Conservation (phyloP, 2,888 invertebrate genomes). For the Tipula lateralis region DNA sequence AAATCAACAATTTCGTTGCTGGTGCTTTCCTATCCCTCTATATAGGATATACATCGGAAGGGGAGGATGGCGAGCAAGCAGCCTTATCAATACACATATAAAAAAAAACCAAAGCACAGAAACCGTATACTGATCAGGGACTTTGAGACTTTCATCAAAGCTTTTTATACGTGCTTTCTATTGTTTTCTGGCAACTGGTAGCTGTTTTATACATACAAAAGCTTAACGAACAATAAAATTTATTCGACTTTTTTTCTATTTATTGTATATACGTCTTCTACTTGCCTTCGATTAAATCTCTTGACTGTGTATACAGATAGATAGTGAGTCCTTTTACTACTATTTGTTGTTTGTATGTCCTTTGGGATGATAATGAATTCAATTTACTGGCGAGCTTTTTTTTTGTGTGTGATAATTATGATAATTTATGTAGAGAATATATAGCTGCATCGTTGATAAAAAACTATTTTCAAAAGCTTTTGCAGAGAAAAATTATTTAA, state of each 20-base stretch:
- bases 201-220: background rate
- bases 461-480: background rate
- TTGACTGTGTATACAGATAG: background rate
- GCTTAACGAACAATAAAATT: background rate
- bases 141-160: constrained; percentile 9
- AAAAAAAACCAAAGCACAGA: background rate
- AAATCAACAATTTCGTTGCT: background rate
- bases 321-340: background rate
- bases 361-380: background rate
- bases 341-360: background rate
- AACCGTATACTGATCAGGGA: background rate
- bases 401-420: background rate
- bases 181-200: background rate
- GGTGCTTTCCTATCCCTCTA: no score
- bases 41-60: background rate
- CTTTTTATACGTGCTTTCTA: background rate
- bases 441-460: background rate
- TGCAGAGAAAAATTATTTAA: background rate
- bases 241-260: background rate
- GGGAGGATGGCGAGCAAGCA: background rate
- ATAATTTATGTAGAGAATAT: background rate
- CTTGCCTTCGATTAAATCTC: background rate
- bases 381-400: background rate
- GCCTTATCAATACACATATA: background rate
- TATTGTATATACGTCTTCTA: background rate